Conservation (phyloP, 1,140 invertebrate species). For the Orius insidiosus region DNA sequence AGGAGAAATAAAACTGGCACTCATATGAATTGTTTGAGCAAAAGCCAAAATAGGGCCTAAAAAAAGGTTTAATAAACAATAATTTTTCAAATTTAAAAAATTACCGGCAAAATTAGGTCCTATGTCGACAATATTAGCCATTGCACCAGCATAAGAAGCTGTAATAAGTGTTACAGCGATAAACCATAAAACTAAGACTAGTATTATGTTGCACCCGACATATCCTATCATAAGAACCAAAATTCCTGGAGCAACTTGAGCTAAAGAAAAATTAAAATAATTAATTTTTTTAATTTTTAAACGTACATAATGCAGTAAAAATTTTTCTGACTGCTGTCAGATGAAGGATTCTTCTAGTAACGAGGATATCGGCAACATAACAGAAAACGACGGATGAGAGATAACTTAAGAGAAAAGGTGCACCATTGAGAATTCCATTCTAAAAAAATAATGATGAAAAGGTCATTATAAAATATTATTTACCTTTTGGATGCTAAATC, state of each 20-base stretch:
- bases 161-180: constrained; percentile 51
- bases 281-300: neutral
- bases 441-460: constrained; percentile 20
- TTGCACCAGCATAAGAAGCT: constrained; percentile 54
- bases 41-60: constrained; percentile 48
- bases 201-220: constrained; percentile 38
- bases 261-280: constrained; percentile 23
- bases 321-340: constrained; percentile 47
- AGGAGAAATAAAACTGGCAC: constrained; percentile 49
- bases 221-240: constrained; percentile 45
- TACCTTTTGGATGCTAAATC: constrained; percentile 46
- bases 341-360: constrained; percentile 35
- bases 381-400: constrained; percentile 50
- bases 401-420: constrained; percentile 49
- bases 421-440: constrained; percentile 45
- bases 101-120: constrained; percentile 48
- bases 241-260: constrained; percentile 51
- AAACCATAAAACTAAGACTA: constrained; percentile 37
- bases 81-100: neutral
- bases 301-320: constrained; percentile 39
- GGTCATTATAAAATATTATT: constrained; percentile 14
- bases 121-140: constrained; percentile 56
- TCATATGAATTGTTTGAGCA: constrained; percentile 59
- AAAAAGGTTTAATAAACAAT: too few species aligned
- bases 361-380: constrained; percentile 45